Conservation (phyloP, 2,888 invertebrate species). For the Gymnoscelis rufifasciata region DNA sequence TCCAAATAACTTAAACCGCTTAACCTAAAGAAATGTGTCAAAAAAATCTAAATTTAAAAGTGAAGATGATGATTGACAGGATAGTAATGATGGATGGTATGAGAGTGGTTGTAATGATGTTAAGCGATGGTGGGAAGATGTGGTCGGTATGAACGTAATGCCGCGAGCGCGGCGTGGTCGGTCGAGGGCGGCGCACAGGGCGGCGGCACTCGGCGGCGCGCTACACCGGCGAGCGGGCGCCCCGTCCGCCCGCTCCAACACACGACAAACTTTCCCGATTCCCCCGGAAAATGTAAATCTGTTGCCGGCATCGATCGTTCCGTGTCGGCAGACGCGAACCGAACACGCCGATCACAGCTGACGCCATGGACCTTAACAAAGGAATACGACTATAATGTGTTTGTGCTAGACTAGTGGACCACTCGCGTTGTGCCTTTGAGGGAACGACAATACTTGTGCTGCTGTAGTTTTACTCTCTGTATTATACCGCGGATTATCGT, state of each 20-base stretch:
- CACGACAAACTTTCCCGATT: constrained; percentile 77
- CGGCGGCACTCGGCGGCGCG: constrained; percentile 75
- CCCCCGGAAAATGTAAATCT: constrained; percentile 77
- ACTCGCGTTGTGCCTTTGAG: constrained; percentile 71
- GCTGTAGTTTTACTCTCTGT: constrained; percentile 54
- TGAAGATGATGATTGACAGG: too few relatives aligned
- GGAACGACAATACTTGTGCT: constrained; percentile 52
- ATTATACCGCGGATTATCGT: constrained; percentile 59
- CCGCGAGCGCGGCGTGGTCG: constrained; percentile 30
- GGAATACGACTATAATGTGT: constrained; percentile 47
- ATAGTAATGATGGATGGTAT: not conserved
- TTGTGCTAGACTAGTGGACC: constrained; percentile 69
- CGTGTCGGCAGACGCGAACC: constrained; percentile 57
- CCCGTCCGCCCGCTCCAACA: constrained; percentile 66
- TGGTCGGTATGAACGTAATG: constrained; percentile 35
- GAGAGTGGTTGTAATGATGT: constrained; percentile 36
- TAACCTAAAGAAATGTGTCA: too few relatives aligned
- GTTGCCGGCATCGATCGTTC: constrained; percentile 74
- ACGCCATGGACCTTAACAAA: constrained; percentile 70
- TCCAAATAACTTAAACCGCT: not conserved
- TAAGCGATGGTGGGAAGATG: constrained; percentile 52
- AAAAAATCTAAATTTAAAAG: too few relatives aligned
- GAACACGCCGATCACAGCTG: constrained; percentile 70
- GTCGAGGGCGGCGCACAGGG: constrained; percentile 45
- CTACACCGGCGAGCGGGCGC: constrained; percentile 75